These are phyloP conservation scores for Benthosema pterotum DNA, from an alignment of 2,797 vertebrate genomes.

Conservation along the genomic window DNA sequence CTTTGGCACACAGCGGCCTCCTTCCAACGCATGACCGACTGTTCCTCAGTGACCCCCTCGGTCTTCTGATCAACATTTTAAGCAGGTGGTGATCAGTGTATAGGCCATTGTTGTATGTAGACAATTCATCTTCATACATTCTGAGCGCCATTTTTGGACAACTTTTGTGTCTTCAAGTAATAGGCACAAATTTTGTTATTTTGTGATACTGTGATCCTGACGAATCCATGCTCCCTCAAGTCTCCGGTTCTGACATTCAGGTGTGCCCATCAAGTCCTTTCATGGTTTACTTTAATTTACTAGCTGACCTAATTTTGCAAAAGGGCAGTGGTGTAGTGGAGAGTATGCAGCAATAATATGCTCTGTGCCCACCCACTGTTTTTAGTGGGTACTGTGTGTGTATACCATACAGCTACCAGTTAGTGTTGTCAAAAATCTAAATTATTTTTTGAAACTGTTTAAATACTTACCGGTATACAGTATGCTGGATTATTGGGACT, in stretches of 20 bases:
- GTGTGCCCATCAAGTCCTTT: neutral
- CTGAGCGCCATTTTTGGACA: neutral
- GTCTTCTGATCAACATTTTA: slow-evolving; percentile 1
- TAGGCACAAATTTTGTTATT: slow-evolving; percentile 6
- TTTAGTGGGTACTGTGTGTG: too few relatives aligned
- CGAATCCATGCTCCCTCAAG: neutral
- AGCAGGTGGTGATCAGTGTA: slow-evolving; percentile 5
- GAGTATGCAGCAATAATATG: too few relatives aligned
- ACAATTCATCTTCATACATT: neutral
- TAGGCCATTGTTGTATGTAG: neutral
- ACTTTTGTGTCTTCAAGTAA: neutral
- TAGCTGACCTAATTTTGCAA: too few relatives aligned
- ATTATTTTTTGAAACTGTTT: too few relatives aligned
- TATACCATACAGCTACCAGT: too few relatives aligned
- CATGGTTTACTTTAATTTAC: neutral
- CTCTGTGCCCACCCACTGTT: too few relatives aligned
- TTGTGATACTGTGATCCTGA: too few relatives aligned
- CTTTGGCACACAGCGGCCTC: slow-evolving; percentile 91
- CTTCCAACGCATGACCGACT: slow-evolving; percentile 10
- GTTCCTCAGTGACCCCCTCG: neutral
- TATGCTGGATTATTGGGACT: too few relatives aligned
- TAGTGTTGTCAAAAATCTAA: too few relatives aligned
- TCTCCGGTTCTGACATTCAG: slow-evolving; percentile 18
- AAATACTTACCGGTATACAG: too few relatives aligned
- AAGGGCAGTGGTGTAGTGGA: too few relatives aligned